These are phyloP conservation scores for Microcebus murinus DNA, from an alignment of 2,113 vertebrate genomes.

Conservation along the genomic window DNA sequence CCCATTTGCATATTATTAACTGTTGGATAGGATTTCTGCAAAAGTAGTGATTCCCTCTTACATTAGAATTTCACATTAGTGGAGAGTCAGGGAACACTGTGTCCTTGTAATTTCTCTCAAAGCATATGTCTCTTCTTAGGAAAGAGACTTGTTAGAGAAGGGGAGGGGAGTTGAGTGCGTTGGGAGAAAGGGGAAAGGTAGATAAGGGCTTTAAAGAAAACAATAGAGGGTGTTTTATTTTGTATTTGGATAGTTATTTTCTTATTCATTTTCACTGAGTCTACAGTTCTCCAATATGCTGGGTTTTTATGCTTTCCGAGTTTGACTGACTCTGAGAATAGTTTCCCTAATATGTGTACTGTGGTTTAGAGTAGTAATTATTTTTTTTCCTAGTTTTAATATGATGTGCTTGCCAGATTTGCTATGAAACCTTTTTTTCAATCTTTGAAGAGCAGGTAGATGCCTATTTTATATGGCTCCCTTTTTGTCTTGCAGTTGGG, in stretches of 20 bases:
- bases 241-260: not conserved
- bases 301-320: not conserved
- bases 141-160: not conserved
- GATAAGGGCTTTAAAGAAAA: not conserved
- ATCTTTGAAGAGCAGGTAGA: not conserved
- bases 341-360: not conserved
- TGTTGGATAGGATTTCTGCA: conserved; percentile 32
- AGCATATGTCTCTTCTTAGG: not conserved
- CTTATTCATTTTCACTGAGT: not conserved
- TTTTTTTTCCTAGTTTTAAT: not conserved
- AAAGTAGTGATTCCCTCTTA: not conserved
- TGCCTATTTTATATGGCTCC: not conserved
- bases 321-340: not conserved
- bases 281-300: not conserved
- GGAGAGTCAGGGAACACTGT: not conserved
- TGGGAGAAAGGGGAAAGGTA: not conserved
- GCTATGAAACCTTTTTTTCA: not conserved
- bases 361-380: not conserved
- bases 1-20: conserved; percentile 67
- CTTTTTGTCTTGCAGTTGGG: not conserved
- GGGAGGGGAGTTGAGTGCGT: not conserved
- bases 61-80: conserved; percentile 29
- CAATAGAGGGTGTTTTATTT: not conserved
- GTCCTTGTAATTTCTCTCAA: conserved; percentile 54
- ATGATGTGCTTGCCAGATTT: not conserved